Base-by-base conservation (phyloP, 2,797 vertebrate species). In the Notolepis coatsorum region DNA sequence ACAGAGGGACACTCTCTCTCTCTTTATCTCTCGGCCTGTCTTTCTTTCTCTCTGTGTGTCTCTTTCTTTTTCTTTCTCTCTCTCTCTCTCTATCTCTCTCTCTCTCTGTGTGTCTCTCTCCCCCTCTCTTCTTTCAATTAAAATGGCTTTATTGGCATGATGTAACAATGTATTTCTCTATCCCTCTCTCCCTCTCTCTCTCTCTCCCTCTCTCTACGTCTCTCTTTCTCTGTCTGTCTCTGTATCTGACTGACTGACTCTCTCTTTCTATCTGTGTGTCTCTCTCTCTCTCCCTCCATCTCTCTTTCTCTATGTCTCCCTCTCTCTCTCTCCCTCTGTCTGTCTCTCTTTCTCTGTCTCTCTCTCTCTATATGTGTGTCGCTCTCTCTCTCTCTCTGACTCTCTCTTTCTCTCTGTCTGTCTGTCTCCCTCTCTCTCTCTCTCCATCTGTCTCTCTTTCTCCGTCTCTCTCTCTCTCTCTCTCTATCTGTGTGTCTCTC, bases 391-490 rank as follows among this genome's bases (percentile, higher is more conserved):
- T n/a, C n/a, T 7, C 48, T n/a, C 28, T 12, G 7, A 17, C 45
- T 17, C 12, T 15, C 20, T 20, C 49, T 31, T 54, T 61, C 65
- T 73, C 63, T 61, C 79, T 43, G n/a, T n/a, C n/a, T n/a, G n/a
- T n/a, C n/a, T n/a, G n/a, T 63, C 68, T 76, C 75, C 68, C 72
- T 61, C 61, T 72, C 78, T 80, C 84, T 75, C 74, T 49, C 27
- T 45, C 31, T 18, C 41, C 56, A 13, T n/a, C n/a, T n/a, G n/a
- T n/a, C n/a, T n/a, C 18, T 43, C 41, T 21, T 25, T 51, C 45
- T 31, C 47, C 8, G n/a, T 8, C 53, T 21, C 50, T 51, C 43
- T 47, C n/a, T n/a, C n/a, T n/a, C n/a, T n/a, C n/a, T n/a, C n/a
- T n/a, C n/a, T n/a, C n/a, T n/a, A n/a, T n/a, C n/a, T n/a, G n/a